Conservation (phyloP, 2,888 invertebrate genomes). For the Aspidiotus rigidus region DNA sequence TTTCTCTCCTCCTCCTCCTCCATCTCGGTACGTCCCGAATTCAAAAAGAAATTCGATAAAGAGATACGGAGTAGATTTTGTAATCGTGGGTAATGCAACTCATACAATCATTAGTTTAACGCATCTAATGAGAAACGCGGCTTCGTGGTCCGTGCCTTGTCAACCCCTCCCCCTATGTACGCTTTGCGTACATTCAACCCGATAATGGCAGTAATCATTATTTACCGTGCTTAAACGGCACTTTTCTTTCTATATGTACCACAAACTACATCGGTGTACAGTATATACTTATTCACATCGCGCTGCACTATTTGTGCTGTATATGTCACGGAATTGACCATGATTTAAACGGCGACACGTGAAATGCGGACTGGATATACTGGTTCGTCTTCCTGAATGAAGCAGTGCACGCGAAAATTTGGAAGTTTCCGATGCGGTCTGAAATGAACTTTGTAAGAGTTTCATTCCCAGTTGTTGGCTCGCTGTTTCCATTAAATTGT, state of each 20-base stretch:
- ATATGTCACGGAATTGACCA: too few species aligned
- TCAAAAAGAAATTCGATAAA: slow-evolving; percentile 29
- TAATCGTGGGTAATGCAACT: slow-evolving; percentile 26
- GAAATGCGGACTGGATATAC: too few species aligned
- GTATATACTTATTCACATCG: too few species aligned
- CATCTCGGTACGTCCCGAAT: not conserved
- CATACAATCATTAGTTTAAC: slow-evolving; percentile 30
- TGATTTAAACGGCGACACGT: too few species aligned
- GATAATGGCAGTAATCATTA: slow-evolving; percentile 30
- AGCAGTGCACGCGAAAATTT: too few species aligned
- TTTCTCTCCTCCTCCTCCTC: not conserved
- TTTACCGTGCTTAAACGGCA: slow-evolving; percentile 25
- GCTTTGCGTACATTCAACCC: not conserved
- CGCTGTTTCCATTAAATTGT: too few species aligned
- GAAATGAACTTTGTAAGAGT: too few species aligned
- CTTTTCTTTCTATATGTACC: slow-evolving; percentile 7
- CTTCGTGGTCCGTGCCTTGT: slow-evolving; percentile 28
- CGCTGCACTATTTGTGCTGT: too few species aligned
- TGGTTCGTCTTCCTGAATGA: too few species aligned
- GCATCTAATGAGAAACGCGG: slow-evolving; percentile 26
- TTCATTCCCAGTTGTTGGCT: too few species aligned
- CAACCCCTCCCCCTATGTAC: not conserved
- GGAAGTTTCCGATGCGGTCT: too few species aligned
- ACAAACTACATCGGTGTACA: too few species aligned
- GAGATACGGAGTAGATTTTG: slow-evolving; percentile 13